Percentiles rank a stretch among this genome's conserved stretches.
These are phyloP conservation scores for Aldrovandia affinis DNA, from an alignment of 2,797 vertebrate genomes.

Conservation along the genomic window DNA sequence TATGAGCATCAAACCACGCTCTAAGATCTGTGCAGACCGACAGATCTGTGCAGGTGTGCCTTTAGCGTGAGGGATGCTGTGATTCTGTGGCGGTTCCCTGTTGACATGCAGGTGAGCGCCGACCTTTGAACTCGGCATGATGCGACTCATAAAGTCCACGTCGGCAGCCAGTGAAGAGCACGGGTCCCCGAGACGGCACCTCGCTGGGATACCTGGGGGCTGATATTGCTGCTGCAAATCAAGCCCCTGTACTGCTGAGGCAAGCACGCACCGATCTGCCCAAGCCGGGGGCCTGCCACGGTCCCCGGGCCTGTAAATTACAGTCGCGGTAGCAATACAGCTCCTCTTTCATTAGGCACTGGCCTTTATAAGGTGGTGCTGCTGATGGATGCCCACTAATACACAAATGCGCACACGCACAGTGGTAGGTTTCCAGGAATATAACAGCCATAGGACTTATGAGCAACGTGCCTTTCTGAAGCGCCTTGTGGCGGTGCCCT, in stretches of 20 bases:
- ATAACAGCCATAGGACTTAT: not conserved
- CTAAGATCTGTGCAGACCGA: not conserved
- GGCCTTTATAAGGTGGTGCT: not conserved
- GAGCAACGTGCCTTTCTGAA: not conserved
- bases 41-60: not conserved
- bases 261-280: not conserved
- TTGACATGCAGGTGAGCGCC: not conserved
- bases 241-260: constrained; percentile 11
- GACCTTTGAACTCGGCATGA: not conserved
- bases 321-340: not conserved
- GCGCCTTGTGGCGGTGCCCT: not conserved
- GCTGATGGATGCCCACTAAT: constrained; percentile 12
- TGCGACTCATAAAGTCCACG: not conserved
- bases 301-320: constrained; percentile 9
- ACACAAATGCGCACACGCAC: not conserved
- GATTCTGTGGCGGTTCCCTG: not conserved
- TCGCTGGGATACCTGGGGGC: not conserved
- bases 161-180: not conserved
- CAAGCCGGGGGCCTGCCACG: not conserved
- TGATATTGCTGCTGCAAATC: constrained; percentile 30
- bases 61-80: not conserved
- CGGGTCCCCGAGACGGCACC: not conserved
- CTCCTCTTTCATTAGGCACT: not conserved
- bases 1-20: not conserved
- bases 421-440: not conserved